These are phyloP conservation scores for Phalacrocorax pelagicus DNA, from an alignment of 2,113 vertebrate genomes.

Conservation along the genomic window DNA sequence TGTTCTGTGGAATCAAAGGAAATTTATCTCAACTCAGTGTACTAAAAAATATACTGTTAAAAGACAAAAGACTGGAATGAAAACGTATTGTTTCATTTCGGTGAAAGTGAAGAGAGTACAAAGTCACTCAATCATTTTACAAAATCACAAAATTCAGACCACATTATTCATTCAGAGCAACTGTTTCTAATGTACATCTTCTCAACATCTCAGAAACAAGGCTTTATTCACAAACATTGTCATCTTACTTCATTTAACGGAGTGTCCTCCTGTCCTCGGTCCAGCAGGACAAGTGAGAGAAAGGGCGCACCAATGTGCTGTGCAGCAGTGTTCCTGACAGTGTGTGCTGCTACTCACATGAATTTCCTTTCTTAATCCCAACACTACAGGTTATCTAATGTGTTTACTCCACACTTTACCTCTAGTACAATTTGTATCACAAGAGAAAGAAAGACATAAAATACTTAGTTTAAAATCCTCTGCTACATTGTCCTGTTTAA, in stretches of 20 bases:
- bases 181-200: neutral
- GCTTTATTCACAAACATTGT: neutral
- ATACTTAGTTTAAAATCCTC: neutral
- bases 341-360: neutral
- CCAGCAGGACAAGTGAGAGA: neutral
- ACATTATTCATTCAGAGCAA: slow-evolving; percentile 46
- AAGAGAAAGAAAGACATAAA: neutral
- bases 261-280: neutral
- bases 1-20: slow-evolving; percentile 54
- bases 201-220: neutral
- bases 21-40: slow-evolving; percentile 63
- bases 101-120: slow-evolving; percentile 42
- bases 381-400: neutral
- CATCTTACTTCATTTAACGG: neutral
- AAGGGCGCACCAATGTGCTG: neutral
- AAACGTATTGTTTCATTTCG: slow-evolving; percentile 66
- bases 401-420: neutral
- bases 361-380: neutral
- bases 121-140: slow-evolving; percentile 54
- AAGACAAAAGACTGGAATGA: slow-evolving; percentile 49
- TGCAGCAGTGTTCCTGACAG: neutral
- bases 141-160: slow-evolving; percentile 62
- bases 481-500: neutral
- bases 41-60: slow-evolving; percentile 44
- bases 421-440: neutral